Base-by-base conservation (phyloP, 2,888 invertebrate species). In the Agriopis leucophaearia region DNA sequence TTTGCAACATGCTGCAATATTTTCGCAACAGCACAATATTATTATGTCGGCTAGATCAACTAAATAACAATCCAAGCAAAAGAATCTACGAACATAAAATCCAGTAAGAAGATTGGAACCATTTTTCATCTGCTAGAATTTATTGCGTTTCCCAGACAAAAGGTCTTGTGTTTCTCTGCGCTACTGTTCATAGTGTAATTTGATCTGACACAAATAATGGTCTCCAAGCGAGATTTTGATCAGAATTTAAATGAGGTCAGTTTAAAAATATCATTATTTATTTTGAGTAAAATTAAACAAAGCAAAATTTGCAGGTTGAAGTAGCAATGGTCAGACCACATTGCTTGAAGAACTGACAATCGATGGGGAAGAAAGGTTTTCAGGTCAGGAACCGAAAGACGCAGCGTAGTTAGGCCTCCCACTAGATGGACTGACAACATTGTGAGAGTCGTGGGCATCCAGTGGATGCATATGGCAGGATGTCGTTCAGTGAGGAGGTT, bases 111-210 rank as follows among this genome's bases (percentile, higher is more conserved):
- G 51, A 67, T 63, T 55, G 36, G 59, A 16, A 27, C 55, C 59
- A 68, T 68, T 68, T 64, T 56, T 68, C 67, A 68, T 68, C 67
- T 48, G 48, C 16, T 44, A 27, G 54, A 59, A 68, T 64, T 68
- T 68, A 64, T 68, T 50, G 59, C 64, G 59, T 59, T 56, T 54
- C 36, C 60, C 50, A 51, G 55, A 55, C 59, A 60, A 60, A 64
- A 64, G 54, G 48, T 64, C 59, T 63, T 64, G 42, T 38, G 54
- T 36, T 60, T 48, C 63, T 64, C 55, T 51, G 35, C 42, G 59
- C 59, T 59, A 27, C 40, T 47, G 58, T 55, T 59, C n/a, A 48
- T 54, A 62, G 38, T 63, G 55, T 64, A 68, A 68, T 68, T 60
- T 60, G 60, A 68, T 48, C 47, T 60, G 68, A 68, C 68, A 64